phyloP scores from a whole-genome alignment of 2,113 vertebrate genomes.

The Bolborhynchus lineola region DNA sequence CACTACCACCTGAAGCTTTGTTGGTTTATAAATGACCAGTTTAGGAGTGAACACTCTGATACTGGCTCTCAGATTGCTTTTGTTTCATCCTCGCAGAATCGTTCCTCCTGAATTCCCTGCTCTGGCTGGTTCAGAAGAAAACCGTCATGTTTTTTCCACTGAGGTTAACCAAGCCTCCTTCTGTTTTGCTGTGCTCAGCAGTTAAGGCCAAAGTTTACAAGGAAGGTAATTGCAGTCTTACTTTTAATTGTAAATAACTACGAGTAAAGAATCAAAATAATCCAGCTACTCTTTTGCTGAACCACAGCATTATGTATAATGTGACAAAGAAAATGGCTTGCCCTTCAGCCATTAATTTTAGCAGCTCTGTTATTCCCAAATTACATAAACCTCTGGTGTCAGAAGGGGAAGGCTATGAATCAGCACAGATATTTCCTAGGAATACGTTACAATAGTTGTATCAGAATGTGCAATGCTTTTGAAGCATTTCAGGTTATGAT shows the following conservation, averaged over 20 bases:
- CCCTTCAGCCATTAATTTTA: slow-evolving; percentile 47
- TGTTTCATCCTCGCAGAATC: not conserved
- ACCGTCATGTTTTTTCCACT: not conserved
- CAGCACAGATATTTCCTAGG: slow-evolving; percentile 16
- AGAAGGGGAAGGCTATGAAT: slow-evolving; percentile 33
- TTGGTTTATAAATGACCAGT: not conserved
- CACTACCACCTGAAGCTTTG: not conserved
- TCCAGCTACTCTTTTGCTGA: slow-evolving; percentile 23
- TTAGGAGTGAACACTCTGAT: not conserved
- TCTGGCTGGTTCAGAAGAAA: not conserved
- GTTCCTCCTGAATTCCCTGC: not conserved
- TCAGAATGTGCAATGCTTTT: slow-evolving; percentile 47
- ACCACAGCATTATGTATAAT: slow-evolving; percentile 23
- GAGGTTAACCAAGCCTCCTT: slow-evolving; percentile 25
- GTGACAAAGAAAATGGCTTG: slow-evolving; percentile 26
- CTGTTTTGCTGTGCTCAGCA: slow-evolving; percentile 19
- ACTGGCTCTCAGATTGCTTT: not conserved
- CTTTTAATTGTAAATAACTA: slow-evolving; percentile 58
- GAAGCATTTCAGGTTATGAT: slow-evolving; percentile 55
- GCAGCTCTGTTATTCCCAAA: slow-evolving; percentile 40
- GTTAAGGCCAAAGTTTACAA: slow-evolving; percentile 44
- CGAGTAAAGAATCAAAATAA: slow-evolving; percentile 49
- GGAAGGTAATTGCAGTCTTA: slow-evolving; percentile 31
- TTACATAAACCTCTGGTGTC: slow-evolving; percentile 39
- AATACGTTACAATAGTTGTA: not conserved